Evolutionary conservation across 2,888 invertebrate genomes (phyloP).

Genomic region (Laspeyria flexula): DNA sequence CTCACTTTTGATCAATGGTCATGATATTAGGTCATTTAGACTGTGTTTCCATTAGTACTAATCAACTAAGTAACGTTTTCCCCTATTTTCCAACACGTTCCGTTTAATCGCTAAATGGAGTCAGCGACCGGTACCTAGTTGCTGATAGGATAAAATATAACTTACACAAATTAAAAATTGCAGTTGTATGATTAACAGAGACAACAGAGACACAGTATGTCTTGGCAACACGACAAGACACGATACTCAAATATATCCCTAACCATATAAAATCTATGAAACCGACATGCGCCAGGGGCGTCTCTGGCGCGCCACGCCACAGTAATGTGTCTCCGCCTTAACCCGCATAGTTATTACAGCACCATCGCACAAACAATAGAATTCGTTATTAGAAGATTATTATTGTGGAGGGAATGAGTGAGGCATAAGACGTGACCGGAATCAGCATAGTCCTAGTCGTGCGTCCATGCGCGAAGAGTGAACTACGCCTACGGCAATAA

Average conservation of each 20-base stretch:
- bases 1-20: background rate
- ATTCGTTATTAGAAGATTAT: constrained; percentile 59
- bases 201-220: no score
- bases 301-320: no score
- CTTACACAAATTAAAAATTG: no score
- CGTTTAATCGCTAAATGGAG: constrained; percentile 20
- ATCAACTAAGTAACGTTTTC: background rate
- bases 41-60: background rate
- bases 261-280: no score
- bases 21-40: background rate
- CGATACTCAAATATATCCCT: no score
- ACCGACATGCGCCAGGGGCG: no score
- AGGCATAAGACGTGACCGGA: constrained; percentile 58
- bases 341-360: constrained; percentile 12
- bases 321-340: background rate
- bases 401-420: constrained; percentile 51
- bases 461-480: background rate
- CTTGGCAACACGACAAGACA: no score
- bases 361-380: constrained; percentile 54
- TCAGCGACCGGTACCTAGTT: constrained; percentile 30
- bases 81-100: background rate
- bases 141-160: no score
- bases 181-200: no score
- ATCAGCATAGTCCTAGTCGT: constrained; percentile 32
- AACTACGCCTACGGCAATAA: no score